phyloP scores from a whole-genome alignment of 2,797 vertebrate species.

The Strix occidentalis region DNA sequence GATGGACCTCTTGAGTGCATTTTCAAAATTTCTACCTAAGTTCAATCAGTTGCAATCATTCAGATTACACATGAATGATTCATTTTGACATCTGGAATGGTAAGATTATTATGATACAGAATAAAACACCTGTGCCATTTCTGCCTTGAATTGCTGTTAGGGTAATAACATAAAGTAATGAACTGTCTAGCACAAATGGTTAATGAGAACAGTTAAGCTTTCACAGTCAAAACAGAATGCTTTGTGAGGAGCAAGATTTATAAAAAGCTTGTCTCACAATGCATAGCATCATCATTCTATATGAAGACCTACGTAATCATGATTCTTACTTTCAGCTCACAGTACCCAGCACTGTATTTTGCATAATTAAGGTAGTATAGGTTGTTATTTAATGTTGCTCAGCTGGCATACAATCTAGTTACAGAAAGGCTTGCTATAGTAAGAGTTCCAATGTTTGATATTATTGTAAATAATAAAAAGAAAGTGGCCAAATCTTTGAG shows the following conservation, averaged over 20 bases:
- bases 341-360: neutral
- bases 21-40: constrained; percentile 22
- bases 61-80: constrained; percentile 1
- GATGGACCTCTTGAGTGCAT: neutral
- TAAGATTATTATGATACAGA: neutral
- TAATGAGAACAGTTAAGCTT: neutral
- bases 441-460: neutral
- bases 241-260: neutral
- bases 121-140: neutral
- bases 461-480: neutral
- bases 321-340: neutral
- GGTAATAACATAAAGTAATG: neutral
- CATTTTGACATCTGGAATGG: neutral
- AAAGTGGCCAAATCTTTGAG: neutral
- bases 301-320: neutral
- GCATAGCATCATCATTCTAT: neutral
- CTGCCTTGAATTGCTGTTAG: neutral
- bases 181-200: neutral
- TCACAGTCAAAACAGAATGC: neutral
- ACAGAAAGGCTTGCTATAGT: neutral
- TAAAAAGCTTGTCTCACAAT: neutral
- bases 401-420: neutral
- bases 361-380: neutral
- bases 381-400: neutral
- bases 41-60: constrained; percentile 6